A percentile compares a stretch with the other conserved stretches of the same genome.
phyloP scores from a whole-genome alignment of 1,140 invertebrate species.

The Rhizoglyphus robini region DNA sequence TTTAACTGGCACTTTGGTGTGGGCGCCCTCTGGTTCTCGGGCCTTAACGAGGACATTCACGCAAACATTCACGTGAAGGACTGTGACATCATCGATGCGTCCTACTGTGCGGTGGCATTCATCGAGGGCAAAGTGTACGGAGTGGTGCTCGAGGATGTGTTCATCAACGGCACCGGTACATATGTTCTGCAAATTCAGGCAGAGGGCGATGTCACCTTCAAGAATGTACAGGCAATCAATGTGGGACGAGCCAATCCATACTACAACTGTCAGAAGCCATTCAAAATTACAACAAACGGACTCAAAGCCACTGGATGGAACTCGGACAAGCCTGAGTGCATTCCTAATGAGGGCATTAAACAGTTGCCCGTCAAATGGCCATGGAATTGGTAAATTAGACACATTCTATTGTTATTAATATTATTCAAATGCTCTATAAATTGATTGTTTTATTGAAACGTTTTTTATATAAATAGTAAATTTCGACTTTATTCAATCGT shows the following conservation, averaged over 20 bases:
- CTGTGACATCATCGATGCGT: slow-evolving; percentile 10
- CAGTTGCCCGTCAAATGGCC: no score
- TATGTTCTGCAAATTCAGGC: slow-evolving; percentile 2
- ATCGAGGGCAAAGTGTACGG: slow-evolving; percentile 9
- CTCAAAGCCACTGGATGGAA: no score
- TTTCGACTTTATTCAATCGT: no score
- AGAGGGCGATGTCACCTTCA: neutral
- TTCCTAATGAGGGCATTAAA: no score
- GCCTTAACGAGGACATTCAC: slow-evolving; percentile 1
- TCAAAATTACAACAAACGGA: no score
- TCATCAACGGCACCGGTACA: slow-evolving; percentile 8
- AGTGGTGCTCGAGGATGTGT: neutral
- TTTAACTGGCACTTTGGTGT: slow-evolving; percentile 8
- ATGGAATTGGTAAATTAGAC: no score
- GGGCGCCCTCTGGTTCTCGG: neutral
- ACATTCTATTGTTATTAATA: no score
- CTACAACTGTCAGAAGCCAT: slow-evolving; percentile 1
- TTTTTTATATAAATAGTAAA: no score
- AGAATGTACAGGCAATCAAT: neutral
- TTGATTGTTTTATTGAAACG: no score
- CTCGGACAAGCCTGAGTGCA: no score
- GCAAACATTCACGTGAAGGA: slow-evolving; percentile 10
- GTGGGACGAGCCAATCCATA: neutral
- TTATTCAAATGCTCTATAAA: no score
- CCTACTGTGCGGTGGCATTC: neutral